phyloP scores from a whole-genome alignment of 2,888 invertebrate genomes.

The Leptopilina syphax region DNA sequence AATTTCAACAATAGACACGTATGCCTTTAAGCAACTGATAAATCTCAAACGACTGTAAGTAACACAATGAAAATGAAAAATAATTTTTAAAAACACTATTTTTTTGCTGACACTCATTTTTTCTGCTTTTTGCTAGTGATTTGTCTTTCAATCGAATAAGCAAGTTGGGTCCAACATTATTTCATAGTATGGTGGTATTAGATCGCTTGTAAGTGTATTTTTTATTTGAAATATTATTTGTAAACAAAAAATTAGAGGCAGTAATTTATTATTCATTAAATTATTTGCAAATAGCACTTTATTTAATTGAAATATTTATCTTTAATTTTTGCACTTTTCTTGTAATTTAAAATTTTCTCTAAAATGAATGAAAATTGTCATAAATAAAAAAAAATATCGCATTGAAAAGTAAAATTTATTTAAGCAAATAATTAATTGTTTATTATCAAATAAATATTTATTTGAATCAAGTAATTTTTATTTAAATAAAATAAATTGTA shows the following conservation, averaged over 20 bases:
- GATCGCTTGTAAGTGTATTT: conserved; percentile 73
- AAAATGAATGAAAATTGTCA: too few relatives aligned
- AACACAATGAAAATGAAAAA: conserved; percentile 15
- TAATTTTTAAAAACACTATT: conserved; percentile 47
- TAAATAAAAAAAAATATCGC: too few relatives aligned
- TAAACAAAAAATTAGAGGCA: too few relatives aligned
- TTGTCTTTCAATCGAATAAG: conserved; percentile 73
- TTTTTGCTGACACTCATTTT: conserved; percentile 52
- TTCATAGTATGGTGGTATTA: conserved; percentile 74
- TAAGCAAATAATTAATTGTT: too few relatives aligned
- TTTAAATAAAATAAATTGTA: too few relatives aligned
- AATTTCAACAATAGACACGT: conserved; percentile 84
- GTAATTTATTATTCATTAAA: conserved; percentile 46
- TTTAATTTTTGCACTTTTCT: conserved; percentile 26
- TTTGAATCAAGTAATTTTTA: too few relatives aligned
- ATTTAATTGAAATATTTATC: conserved; percentile 37
- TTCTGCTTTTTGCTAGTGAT: conserved; percentile 67
- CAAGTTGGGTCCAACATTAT: conserved; percentile 68
- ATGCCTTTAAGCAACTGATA: conserved; percentile 86
- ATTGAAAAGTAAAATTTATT: too few relatives aligned
- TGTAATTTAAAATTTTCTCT: too few relatives aligned
- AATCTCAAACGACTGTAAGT: conserved; percentile 83
- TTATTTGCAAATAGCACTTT: neutral
- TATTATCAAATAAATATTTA: too few relatives aligned
- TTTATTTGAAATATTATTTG: conserved; percentile 41